Evolutionary conservation across 2,797 vertebrate species (phyloP).

Genomic region (Philypnodon macrostomus): DNA sequence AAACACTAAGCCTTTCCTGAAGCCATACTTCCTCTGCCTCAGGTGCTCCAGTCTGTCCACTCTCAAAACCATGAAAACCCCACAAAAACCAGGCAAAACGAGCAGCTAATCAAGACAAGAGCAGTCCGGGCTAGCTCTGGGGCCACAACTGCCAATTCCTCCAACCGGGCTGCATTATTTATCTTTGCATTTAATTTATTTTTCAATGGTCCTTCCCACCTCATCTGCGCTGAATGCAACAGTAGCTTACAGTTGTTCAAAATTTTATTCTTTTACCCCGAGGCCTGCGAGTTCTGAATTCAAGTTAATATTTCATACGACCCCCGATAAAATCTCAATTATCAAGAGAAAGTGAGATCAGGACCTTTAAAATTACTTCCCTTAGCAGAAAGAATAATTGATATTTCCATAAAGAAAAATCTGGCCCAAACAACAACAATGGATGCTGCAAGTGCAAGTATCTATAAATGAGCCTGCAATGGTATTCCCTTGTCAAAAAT

Average conservation of each 20-base stretch:
- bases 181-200: conserved; percentile 79
- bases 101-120: conserved; percentile 73
- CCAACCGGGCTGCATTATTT: conserved; percentile 75
- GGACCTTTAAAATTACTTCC: conserved; percentile 74
- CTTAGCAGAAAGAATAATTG: conserved; percentile 68
- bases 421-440: conserved; percentile 46
- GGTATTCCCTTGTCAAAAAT: conserved; percentile 37
- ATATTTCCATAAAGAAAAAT: conserved; percentile 60
- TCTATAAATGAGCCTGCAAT: conserved; percentile 45
- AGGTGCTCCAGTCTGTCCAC: conserved; percentile 46
- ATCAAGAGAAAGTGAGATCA: conserved; percentile 68
- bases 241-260: conserved; percentile 60
- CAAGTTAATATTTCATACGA: conserved; percentile 71
- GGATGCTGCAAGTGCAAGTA: conserved; percentile 32
- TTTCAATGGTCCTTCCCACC: conserved; percentile 61
- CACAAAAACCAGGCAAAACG: conserved; percentile 40
- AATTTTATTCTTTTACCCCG: conserved; percentile 58
- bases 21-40: conserved; percentile 71
- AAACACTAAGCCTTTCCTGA: conserved; percentile 72
- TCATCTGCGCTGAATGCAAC: conserved; percentile 50
- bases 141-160: conserved; percentile 65
- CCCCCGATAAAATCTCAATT: conserved; percentile 72
- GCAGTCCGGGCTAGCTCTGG: conserved; percentile 59
- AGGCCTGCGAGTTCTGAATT: conserved; percentile 56
- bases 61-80: not conserved